Conservation (phyloP, 2,888 invertebrate genomes). For the Yponomeuta sedellus region DNA sequence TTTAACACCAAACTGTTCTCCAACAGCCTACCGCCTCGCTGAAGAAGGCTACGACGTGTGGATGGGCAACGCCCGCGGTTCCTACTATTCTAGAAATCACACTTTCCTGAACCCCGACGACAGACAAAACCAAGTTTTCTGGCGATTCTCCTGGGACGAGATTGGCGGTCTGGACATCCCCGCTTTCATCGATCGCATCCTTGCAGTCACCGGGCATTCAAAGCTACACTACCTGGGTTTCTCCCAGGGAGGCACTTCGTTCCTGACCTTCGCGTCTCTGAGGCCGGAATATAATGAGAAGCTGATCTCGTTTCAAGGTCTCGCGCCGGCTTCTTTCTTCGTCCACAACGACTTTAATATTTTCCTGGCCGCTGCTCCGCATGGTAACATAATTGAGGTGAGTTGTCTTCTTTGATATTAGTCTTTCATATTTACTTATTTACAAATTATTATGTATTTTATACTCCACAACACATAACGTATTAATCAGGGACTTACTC, state of each 20-base stretch:
- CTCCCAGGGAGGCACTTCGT: slow-evolving; percentile 56
- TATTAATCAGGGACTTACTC: too few species aligned
- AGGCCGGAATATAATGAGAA: slow-evolving; percentile 50
- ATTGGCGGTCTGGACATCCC: slow-evolving; percentile 48
- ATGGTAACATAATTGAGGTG: slow-evolving; percentile 40
- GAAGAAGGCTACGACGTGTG: slow-evolving; percentile 84
- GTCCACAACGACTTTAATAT: slow-evolving; percentile 33
- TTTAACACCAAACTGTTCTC: neutral
- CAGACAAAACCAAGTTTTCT: slow-evolving; percentile 35
- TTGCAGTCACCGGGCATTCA: slow-evolving; percentile 33
- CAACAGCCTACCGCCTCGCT: slow-evolving; percentile 55
- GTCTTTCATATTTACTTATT: too few species aligned
- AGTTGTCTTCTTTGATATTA: slow-evolving; percentile 14
- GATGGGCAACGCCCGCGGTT: slow-evolving; percentile 87
- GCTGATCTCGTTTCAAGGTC: slow-evolving; percentile 50
- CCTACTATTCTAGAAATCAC: slow-evolving; percentile 72
- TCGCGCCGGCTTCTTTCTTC: slow-evolving; percentile 54
- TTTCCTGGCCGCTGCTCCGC: slow-evolving; percentile 31
- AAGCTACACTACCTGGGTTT: slow-evolving; percentile 54
- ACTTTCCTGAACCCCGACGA: slow-evolving; percentile 34
- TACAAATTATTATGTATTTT: too few species aligned
- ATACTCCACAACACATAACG: too few species aligned
- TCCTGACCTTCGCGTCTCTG: slow-evolving; percentile 50
- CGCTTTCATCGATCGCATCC: slow-evolving; percentile 41
- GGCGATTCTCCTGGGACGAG: slow-evolving; percentile 54